These are phyloP conservation scores for Drosophila oshimai DNA, from an alignment of 1,140 invertebrate species.

Conservation along the genomic window DNA sequence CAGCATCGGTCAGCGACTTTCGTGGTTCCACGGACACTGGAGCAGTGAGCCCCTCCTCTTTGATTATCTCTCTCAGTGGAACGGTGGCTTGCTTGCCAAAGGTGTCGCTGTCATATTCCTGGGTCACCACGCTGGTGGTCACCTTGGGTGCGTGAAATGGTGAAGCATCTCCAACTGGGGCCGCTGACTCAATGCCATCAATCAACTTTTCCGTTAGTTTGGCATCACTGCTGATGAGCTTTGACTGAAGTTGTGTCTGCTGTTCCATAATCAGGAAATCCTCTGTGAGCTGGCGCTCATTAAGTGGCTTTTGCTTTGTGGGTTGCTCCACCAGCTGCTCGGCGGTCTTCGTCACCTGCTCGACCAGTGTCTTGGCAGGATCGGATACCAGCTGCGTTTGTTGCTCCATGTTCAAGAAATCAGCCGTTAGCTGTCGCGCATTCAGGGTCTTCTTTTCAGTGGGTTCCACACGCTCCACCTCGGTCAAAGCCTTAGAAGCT, in stretches of 20 bases:
- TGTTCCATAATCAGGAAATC: constrained; percentile 69
- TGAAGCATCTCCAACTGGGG: constrained; percentile 55
- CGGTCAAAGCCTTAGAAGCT: constrained; percentile 3
- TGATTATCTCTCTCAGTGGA: constrained; percentile 35
- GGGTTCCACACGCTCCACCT: constrained; percentile 3
- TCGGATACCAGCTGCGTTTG: constrained; percentile 50
- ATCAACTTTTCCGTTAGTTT: constrained; percentile 1
- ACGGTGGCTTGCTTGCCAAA: constrained; percentile 39
- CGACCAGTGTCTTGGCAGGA: constrained; percentile 28
- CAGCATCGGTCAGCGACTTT: constrained; percentile 78
- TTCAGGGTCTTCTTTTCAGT: constrained; percentile 17
- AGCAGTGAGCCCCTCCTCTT: constrained; percentile 47
- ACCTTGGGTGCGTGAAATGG: constrained; percentile 48
- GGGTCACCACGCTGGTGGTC: constrained; percentile 55
- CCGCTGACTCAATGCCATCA: constrained; percentile 73
- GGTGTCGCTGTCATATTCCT: constrained; percentile 49
- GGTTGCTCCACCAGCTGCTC: constrained; percentile 4
- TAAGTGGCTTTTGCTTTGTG: constrained; percentile 6
- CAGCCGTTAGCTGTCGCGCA: constrained; percentile 59
- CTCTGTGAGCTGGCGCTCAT: constrained; percentile 58
- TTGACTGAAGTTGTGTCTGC: constrained; percentile 45
- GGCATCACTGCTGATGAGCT: constrained; percentile 1
- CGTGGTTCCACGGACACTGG: constrained; percentile 69
- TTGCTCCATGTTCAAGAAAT: constrained; percentile 70
- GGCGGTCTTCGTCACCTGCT: constrained; percentile 21